Conservation (phyloP, 2,888 invertebrate species). For the Chaetoderma sp. region DNA sequence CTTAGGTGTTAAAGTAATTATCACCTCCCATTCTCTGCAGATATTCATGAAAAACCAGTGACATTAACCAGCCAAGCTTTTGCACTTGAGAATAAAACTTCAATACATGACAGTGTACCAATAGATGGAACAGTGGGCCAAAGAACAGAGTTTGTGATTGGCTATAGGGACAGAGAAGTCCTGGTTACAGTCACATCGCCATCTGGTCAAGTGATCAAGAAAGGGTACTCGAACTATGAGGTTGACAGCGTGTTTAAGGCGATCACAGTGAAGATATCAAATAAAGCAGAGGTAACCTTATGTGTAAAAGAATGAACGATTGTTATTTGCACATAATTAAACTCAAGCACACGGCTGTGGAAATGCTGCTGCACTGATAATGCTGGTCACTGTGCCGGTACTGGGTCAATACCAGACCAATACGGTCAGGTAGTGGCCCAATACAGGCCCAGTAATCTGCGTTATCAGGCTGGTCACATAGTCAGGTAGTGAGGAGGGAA, state of each 20-base stretch:
- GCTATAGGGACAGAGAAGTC: slow-evolving; percentile 5
- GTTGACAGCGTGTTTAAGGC: background rate
- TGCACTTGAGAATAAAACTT: background rate
- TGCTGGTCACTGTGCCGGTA: no score
- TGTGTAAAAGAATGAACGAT: no score
- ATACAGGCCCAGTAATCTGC: no score
- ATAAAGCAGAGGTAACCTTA: slow-evolving; percentile 16
- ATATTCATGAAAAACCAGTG: slow-evolving; percentile 9
- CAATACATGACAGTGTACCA: slow-evolving; percentile 72
- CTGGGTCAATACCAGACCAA: no score
- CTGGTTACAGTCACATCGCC: slow-evolving; percentile 18
- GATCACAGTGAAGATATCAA: slow-evolving; percentile 8
- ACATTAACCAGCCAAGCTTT: slow-evolving; percentile 14
- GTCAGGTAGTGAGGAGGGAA: no score
- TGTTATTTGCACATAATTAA: no score
- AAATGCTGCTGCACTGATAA: no score
- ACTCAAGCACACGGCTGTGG: no score
- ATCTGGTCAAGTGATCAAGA: slow-evolving; percentile 8
- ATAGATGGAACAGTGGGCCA: slow-evolving; percentile 72
- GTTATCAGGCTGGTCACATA: no score
- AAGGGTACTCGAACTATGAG: background rate
- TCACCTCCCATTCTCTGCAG: slow-evolving; percentile 19
- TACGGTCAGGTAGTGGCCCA: no score
- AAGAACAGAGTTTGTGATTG: slow-evolving; percentile 40
- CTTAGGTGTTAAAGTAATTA: no score